These are phyloP conservation scores for Monoplex corrugatus DNA, from an alignment of 2,888 invertebrate genomes.

Conservation along the genomic window DNA sequence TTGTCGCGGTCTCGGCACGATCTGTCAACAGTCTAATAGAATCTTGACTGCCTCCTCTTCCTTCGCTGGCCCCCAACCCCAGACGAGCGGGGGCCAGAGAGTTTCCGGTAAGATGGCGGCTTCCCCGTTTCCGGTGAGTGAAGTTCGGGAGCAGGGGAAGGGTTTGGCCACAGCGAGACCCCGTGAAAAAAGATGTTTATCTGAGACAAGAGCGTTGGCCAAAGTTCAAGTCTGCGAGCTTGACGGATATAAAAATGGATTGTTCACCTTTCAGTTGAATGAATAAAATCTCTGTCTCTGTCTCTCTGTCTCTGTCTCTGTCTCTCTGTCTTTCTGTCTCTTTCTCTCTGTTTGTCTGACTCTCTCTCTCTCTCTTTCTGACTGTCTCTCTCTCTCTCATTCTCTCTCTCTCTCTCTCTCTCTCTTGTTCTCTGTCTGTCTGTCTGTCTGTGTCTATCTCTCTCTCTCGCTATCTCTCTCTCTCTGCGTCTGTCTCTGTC, in stretches of 20 bases:
- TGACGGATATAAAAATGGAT: no score
- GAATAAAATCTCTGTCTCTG: background rate
- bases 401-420: background rate
- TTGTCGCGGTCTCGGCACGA: slow-evolving; percentile 24
- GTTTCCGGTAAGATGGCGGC: slow-evolving; percentile 13
- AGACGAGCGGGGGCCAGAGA: background rate
- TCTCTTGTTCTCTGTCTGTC: background rate
- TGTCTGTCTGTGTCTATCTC: background rate
- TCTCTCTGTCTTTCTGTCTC: background rate
- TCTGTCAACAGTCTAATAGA: slow-evolving; percentile 44
- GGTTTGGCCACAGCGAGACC: no score
- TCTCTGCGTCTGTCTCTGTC: background rate
- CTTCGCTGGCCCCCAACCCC: background rate
- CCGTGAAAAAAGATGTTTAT: background rate
- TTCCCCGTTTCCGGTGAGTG: background rate
- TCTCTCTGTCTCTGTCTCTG: background rate
- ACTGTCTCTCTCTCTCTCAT: background rate
- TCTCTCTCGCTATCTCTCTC: background rate
- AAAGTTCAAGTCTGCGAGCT: no score
- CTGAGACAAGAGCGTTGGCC: background rate
- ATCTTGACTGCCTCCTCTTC: slow-evolving; percentile 23
- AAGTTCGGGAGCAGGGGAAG: no score
- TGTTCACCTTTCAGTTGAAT: no score
- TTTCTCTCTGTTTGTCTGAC: background rate
- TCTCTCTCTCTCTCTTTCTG: slow-evolving; percentile 24